Base-by-base conservation (phyloP, 2,113 vertebrate species). In the Amphiprion ocellaris region DNA sequence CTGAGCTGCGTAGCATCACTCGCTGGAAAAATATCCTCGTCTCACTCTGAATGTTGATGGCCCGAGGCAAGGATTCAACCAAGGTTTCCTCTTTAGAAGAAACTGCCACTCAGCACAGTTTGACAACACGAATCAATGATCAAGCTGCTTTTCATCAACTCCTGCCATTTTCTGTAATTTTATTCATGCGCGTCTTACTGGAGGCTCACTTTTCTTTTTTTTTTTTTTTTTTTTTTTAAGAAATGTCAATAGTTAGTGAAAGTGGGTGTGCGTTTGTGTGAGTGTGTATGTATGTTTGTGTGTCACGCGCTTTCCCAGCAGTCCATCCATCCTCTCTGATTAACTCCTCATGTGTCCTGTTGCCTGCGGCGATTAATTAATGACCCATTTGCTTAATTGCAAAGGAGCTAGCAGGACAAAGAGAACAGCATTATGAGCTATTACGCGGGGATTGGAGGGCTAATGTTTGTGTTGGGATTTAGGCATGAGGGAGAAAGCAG, bases 311-410 rank as follows among this genome's bases (percentile, higher is more conserved):
- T 60, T 47, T 69, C 68, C 60, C 74, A 87, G 85, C 75, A 86
- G 87, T 86, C 86, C 86, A 93, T 93, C 90, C 87, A 90, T 93
- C 84, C 59, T 69, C 63, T 66, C 87, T 85, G 88, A 84, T 92
- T 90, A 89, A 88, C 86, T 90, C 79, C 85, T 90, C 33, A 6
- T 82, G 81, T 86, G 87, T 90, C 84, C 85, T 71, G 77, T 89
- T 86, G 90, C 91, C 91, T 23, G 66, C 55, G 39, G 91, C 77
- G 76, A 82, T 84, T 94, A 91, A 93, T 93, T 93, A 93, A 92
- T 92, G 92, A 91, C 69, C 90, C 87, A 90, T 94, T 94, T 93
- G 90, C 74, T 87, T 93, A 93, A 94, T 92, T 93, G 91, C 87
- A 85, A 67, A 72, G 83, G 26, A 72, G 79, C 71, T 66, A 59